phyloP scores from a whole-genome alignment of 1,140 invertebrate species.

The Daktulosphaira vitifoliae region DNA sequence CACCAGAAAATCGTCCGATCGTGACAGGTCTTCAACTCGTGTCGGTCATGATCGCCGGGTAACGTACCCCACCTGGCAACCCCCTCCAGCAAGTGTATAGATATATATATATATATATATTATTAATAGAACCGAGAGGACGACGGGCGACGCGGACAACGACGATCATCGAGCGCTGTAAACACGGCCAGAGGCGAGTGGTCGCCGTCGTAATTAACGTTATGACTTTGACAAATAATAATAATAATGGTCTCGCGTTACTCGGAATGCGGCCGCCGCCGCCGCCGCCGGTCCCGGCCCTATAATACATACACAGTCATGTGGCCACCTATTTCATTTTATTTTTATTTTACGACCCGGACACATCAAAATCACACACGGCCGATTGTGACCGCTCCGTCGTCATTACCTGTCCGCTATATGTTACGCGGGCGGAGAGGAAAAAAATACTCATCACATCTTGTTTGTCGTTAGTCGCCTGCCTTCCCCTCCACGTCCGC shows the following conservation, averaged over 20 bases:
- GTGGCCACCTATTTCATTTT: neutral
- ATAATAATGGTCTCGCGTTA: slow-evolving; percentile 34
- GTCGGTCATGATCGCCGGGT: neutral
- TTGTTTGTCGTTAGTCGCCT: neutral
- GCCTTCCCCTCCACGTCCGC: neutral
- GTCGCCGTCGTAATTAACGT: slow-evolving; percentile 31
- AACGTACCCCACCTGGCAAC: neutral
- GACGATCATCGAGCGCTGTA: too few species aligned
- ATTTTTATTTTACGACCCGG: slow-evolving; percentile 24
- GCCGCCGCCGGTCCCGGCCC: slow-evolving; percentile 23
- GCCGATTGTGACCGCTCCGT: slow-evolving; percentile 3
- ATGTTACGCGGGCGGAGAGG: neutral
- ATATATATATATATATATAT: too few species aligned
- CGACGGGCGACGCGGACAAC: too few species aligned
- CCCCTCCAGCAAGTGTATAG: too few species aligned
- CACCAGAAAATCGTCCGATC: slow-evolving; percentile 18
- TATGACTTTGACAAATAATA: slow-evolving; percentile 34
- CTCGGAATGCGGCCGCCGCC: slow-evolving; percentile 29
- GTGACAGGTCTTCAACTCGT: slow-evolving; percentile 1
- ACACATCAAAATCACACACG: slow-evolving; percentile 31
- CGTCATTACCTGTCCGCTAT: slow-evolving; percentile 20
- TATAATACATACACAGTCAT: neutral
- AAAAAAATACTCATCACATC: too few species aligned
- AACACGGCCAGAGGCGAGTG: slow-evolving; percentile 16
- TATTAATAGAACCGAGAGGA: too few species aligned